Base-by-base conservation (phyloP, 2,888 invertebrate species). In the Stegana nigrithorax region DNA sequence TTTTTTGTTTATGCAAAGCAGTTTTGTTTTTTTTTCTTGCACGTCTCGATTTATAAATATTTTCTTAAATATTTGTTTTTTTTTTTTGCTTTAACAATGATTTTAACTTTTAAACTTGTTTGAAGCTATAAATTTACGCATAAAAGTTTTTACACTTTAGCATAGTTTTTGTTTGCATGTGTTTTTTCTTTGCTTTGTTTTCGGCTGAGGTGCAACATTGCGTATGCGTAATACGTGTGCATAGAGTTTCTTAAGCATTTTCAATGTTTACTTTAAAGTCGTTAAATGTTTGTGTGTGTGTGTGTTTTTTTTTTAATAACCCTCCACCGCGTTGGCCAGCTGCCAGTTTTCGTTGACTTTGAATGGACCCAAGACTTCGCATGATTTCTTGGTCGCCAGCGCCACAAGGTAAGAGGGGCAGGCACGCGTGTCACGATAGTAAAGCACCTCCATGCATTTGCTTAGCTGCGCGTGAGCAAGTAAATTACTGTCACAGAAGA, bases 371-470 rank as follows among this genome's bases (percentile, higher is more conserved):
- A 90, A 89, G 42, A 96, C 88, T 17, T 85, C 84, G 0, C 91
- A 89, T 5, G 92, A 93, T 19, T 89, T 90, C 1, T 89, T 86
- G 26, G 89, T 89, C 70, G 90, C 88, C 65, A 89, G 87, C 1
- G 89, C 90, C 0, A 91, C 78, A 67, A 90, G 89, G 81, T 90
- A 91, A 63, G 93, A 93, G 10, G 92, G 90, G 81, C 90, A 91
- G 44, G 95, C 91, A 67, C 95, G 90, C 2, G 94, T 93, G 87
- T 97, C 97, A 69, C 97, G 90, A 87, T 96, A 96, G 86, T 89
- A 97, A 23, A 97, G 85, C 2, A 97, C 91, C 83, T 93, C 92
- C 91, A 97, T 91, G 69, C 93, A 93, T 81, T 92, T 90, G 60
- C 90, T 89, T 2, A 95, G 86, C 63, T 93, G 74, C 0, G n/a